Conservation (phyloP, 92 coral and sea anemone genomes). For the Virgularia gustaviana region DNA sequence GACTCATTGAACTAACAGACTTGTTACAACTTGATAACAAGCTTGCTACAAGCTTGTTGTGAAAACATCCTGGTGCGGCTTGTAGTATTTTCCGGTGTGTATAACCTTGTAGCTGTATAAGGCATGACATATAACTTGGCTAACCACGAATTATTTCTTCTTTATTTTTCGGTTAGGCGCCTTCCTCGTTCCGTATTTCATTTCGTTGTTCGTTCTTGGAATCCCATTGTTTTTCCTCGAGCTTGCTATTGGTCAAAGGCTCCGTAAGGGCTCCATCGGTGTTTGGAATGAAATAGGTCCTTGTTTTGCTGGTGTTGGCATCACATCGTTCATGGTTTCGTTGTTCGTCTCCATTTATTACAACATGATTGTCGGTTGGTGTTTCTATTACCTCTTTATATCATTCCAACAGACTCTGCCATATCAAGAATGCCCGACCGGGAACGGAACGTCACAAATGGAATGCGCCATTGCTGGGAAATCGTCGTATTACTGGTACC, state of each 20-base stretch:
- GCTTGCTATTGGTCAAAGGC: slow-evolving; percentile 83
- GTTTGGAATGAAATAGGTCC: slow-evolving; percentile 85
- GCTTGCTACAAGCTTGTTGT: no score
- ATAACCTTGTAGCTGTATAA: no score
- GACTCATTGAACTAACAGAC: no score
- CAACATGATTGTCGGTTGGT: slow-evolving; percentile 85
- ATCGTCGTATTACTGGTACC: slow-evolving; percentile 86
- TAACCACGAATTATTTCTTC: no score
- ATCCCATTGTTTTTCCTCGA: slow-evolving; percentile 84
- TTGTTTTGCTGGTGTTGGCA: slow-evolving; percentile 80
- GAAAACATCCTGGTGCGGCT: no score
- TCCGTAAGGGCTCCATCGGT: slow-evolving; percentile 71
- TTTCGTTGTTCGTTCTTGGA: slow-evolving; percentile 66
- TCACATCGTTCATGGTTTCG: slow-evolving; percentile 70
- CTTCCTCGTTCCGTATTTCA: slow-evolving; percentile 75
- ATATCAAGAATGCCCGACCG: slow-evolving; percentile 54
- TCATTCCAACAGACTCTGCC: slow-evolving; percentile 79
- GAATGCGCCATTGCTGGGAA: slow-evolving; percentile 75
- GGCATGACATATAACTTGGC: no score
- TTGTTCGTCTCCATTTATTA: slow-evolving; percentile 67
- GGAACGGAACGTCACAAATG: slow-evolving; percentile 5
- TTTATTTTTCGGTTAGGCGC: slow-evolving; percentile 70
- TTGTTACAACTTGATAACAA: no score
- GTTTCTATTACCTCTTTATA: slow-evolving; percentile 75
- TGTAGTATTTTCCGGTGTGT: no score